A percentile compares a stretch with the other conserved stretches of the same genome.
Evolutionary conservation across 2,113 vertebrate species (phyloP).

Genomic region (Geothlypis trichas): DNA sequence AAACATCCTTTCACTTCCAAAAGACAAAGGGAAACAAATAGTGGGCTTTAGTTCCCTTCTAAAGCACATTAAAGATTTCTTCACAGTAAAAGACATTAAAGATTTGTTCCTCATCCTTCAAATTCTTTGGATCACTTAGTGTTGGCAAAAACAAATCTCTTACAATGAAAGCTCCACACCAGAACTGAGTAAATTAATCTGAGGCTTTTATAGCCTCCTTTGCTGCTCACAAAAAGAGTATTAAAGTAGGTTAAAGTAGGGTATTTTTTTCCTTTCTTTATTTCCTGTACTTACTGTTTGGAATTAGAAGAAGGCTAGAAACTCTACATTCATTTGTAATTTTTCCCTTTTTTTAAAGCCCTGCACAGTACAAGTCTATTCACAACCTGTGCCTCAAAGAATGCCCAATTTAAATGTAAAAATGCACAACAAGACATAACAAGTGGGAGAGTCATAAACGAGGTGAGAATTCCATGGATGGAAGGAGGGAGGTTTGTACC

Average conservation of each 20-base stretch:
- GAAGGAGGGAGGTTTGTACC: background rate
- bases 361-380: constrained; percentile 11
- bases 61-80: constrained; percentile 17
- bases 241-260: background rate
- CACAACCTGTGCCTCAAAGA: constrained; percentile 20
- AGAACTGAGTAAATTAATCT: constrained; percentile 26
- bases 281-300: background rate
- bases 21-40: constrained; percentile 18
- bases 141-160: background rate
- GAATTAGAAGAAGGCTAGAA: background rate
- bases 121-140: constrained; percentile 8
- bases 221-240: background rate
- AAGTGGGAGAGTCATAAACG: background rate
- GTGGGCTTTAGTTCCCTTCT: background rate
- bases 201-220: background rate
- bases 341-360: background rate
- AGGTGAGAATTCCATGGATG: background rate
- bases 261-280: background rate
- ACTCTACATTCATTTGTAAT: background rate
- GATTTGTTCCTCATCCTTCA: background rate
- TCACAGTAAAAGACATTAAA: background rate
- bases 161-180: background rate
- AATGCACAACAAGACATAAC: constrained; percentile 41
- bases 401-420: background rate
- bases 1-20: constrained; percentile 33